Percentiles rank a stretch among this genome's conserved stretches.
phyloP scores from a whole-genome alignment of 2,113 vertebrate genomes.

The Psittacus erithacus region DNA sequence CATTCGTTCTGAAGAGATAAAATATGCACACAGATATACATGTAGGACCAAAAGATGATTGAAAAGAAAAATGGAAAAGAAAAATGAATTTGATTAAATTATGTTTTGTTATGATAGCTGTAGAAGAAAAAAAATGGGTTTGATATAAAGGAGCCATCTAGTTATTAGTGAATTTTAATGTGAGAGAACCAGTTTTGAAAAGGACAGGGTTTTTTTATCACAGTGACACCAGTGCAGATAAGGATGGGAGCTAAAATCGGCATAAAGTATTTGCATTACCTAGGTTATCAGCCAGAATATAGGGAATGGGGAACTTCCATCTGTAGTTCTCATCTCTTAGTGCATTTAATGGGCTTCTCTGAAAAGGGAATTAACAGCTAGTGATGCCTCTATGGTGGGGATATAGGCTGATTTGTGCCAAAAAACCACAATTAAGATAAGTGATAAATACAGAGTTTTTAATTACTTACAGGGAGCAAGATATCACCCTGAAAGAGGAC shows the following conservation, averaged over 20 bases:
- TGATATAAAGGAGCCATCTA: neutral
- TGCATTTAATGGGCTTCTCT: slow-evolving; percentile 76
- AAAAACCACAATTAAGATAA: neutral
- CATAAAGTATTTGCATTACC: slow-evolving; percentile 72
- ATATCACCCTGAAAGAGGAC: slow-evolving; percentile 90
- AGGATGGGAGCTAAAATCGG: neutral
- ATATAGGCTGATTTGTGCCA: neutral
- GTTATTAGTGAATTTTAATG: neutral
- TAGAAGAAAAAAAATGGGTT: neutral
- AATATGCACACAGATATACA: neutral
- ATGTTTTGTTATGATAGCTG: neutral
- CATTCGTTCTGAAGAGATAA: neutral
- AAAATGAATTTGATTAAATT: neutral
- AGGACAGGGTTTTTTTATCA: neutral
- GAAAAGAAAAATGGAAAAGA: neutral
- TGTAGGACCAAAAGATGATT: neutral
- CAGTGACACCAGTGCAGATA: neutral
- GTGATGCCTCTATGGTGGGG: neutral
- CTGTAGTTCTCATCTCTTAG: slow-evolving; percentile 74
- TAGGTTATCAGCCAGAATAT: slow-evolving; percentile 87
- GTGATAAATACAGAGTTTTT: neutral
- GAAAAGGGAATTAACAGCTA: slow-evolving; percentile 33
- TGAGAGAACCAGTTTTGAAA: neutral
- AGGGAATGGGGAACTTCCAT: slow-evolving; percentile 90
- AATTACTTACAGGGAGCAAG: slow-evolving; percentile 73